phyloP scores from a whole-genome alignment of 2,113 vertebrate species.

The Lampris megalopsis region DNA sequence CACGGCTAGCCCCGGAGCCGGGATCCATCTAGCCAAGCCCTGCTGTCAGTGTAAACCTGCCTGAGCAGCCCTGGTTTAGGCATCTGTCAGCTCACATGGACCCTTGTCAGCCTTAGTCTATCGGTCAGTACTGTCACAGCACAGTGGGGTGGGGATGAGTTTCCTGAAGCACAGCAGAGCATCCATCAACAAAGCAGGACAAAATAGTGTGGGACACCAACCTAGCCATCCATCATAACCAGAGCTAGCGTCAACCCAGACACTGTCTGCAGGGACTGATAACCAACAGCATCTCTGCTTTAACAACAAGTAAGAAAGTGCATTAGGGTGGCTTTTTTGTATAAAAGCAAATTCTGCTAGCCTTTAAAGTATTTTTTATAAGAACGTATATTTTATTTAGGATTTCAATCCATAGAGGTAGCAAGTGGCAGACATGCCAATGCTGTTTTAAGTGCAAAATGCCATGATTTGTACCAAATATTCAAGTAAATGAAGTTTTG shows the following conservation, averaged over 20 bases:
- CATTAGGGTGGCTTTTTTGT: slow-evolving; percentile 38
- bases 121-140: slow-evolving; percentile 67
- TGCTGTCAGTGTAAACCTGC: slow-evolving; percentile 75
- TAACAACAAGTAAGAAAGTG: background rate
- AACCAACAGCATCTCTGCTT: slow-evolving; percentile 29
- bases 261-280: slow-evolving; percentile 16
- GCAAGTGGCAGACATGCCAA: slow-evolving; percentile 5
- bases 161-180: slow-evolving; percentile 59
- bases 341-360: slow-evolving; percentile 38
- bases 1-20: slow-evolving; percentile 73
- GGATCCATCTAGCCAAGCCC: slow-evolving; percentile 70
- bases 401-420: slow-evolving; percentile 23
- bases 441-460: slow-evolving; percentile 28
- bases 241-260: slow-evolving; percentile 14
- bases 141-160: slow-evolving; percentile 53
- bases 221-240: slow-evolving; percentile 56
- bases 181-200: slow-evolving; percentile 67
- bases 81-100: slow-evolving; percentile 77
- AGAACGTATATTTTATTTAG: slow-evolving; percentile 13
- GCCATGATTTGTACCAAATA: slow-evolving; percentile 2
- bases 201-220: slow-evolving; percentile 52
- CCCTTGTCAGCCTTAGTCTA: slow-evolving; percentile 70
- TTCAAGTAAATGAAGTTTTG: slow-evolving; percentile 42
- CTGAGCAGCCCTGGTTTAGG: slow-evolving; percentile 73
- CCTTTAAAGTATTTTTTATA: slow-evolving; percentile 36